Evolutionary conservation across 1,140 invertebrate species (phyloP), one percentile per base, ranked within the genome.

Genomic region (Eubasilissa regina): DNA sequence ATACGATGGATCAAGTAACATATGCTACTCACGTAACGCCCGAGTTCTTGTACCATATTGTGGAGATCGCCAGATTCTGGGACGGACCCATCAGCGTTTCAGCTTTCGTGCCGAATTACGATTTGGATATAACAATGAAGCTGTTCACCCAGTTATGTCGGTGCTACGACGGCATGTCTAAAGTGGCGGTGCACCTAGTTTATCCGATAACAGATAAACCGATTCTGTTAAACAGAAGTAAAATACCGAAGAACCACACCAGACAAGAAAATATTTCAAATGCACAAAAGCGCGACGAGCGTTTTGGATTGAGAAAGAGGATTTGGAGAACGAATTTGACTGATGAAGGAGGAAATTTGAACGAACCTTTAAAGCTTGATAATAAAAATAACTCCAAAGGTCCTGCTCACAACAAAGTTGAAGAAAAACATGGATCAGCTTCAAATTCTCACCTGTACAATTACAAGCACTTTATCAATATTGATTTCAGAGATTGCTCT

Each of bases 11-110:
- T 35, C 87, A 87, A 10, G 89, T 93, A 0, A 94, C 94, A 0
- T 91, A 94, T 53, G 93, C 90, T n/a, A 94, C 93, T 1, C 94
- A 95, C 85, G 92, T 93, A 0, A 94, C 94, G 0, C 92, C 92
- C 0, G 94, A 95, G 85, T 94, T 94, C 86, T 87, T 95, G 51
- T 92, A 92, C 80, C 93, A 94, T 79, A 86, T 95, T 13, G 89
- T 91, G 10, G 93, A 94, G 85, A 89, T 95, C n/a, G 91, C 91
- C 1, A 89, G 86, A 83, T 85, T 89, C 81, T 94, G 94, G 94
- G 92, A 95, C 80, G 94, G 94, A 3, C 93, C 93, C 0, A 89
- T 95, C 6, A 94, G 93, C 82, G 86, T 96, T 0, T 90, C 94
- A 10, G 90, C 94, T 1, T 96, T 93, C 85, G 92, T 93, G 15